Conservation (phyloP, 2,888 invertebrate species). For the Drosophila infuscata region DNA sequence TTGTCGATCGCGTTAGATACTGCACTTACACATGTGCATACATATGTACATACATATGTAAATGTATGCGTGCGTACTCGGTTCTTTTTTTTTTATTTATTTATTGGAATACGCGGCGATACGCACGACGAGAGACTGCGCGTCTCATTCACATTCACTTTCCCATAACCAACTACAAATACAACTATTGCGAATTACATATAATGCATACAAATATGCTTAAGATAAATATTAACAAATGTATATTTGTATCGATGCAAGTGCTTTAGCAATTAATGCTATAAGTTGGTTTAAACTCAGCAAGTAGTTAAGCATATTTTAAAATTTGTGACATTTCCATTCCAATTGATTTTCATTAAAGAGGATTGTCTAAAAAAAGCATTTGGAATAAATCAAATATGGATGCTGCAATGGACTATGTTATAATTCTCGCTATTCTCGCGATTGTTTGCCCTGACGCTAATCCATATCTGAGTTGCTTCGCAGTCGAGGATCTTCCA, state of each 20-base stretch:
- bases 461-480: too few species aligned
- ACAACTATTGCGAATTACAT: slow-evolving; percentile 21
- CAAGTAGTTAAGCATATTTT: background rate
- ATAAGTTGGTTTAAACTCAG: background rate
- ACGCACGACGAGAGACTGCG: slow-evolving; percentile 26
- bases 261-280: background rate
- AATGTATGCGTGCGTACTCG: background rate
- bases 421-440: background rate
- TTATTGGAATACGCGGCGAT: slow-evolving; percentile 4
- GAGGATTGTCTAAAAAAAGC: background rate
- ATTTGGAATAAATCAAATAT: background rate
- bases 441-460: too few species aligned
- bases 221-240: background rate
- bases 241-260: background rate
- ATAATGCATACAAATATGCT: background rate
- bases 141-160: slow-evolving; percentile 13
- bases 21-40: slow-evolving; percentile 6
- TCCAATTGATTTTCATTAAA: background rate
- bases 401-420: background rate
- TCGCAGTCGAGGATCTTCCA: too few species aligned
- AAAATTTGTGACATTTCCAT: background rate
- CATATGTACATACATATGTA: background rate
- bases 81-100: slow-evolving; percentile 2
- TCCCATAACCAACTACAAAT: slow-evolving; percentile 17
- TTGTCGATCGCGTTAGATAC: slow-evolving; percentile 55